Evolutionary conservation across 2,888 invertebrate genomes (phyloP), one percentile per base, ranked within the genome.

Genomic region (Ctenicera cuprea): DNA sequence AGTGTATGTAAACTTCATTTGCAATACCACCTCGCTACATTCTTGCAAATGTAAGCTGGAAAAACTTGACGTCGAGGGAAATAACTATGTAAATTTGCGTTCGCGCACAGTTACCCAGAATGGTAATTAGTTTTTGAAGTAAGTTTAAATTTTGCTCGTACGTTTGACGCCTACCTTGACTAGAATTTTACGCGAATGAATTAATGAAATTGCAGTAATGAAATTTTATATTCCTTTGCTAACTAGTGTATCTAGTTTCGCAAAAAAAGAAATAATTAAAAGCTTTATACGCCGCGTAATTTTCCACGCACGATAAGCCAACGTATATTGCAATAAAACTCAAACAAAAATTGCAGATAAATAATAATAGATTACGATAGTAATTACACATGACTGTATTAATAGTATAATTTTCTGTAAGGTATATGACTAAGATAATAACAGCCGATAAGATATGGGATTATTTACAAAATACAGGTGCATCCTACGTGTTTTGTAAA

Each of bases 81-180:
- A 57, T 33, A 57, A 1, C n/a, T 57, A 57, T 57, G 57, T 18
- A 57, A 57, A 57, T 57, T 37, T 37, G 37, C 12, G 57, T 37
- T 57, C 0, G 37, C 33, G 37, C 22, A 30, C 52, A 52, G 14
- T 57, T 33, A 57, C 30, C 18, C 20, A 4, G n/a, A 43, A 37
- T 37, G 8, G 12, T 37, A 16, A 57, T 37, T 30, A 57, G 57
- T 37, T 57, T 57, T 22, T 20, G 26, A 52, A 52, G 26, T 12
- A 22, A 45, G 9, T 52, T 22, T n/a, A 30, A 52, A 52, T 52
- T 52, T 11, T 30, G 9, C 7, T 45, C n/a, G n/a, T 16, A 1
- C 9, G 50, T n/a, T 26, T 26, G 26, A n/a, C n/a, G n/a, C n/a
- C n/a, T n/a, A n/a, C n/a, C n/a, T n/a, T n/a, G n/a, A n/a, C n/a